Evolutionary conservation across 2,797 vertebrate species (phyloP).

Genomic region (Bucorvus abyssinicus): DNA sequence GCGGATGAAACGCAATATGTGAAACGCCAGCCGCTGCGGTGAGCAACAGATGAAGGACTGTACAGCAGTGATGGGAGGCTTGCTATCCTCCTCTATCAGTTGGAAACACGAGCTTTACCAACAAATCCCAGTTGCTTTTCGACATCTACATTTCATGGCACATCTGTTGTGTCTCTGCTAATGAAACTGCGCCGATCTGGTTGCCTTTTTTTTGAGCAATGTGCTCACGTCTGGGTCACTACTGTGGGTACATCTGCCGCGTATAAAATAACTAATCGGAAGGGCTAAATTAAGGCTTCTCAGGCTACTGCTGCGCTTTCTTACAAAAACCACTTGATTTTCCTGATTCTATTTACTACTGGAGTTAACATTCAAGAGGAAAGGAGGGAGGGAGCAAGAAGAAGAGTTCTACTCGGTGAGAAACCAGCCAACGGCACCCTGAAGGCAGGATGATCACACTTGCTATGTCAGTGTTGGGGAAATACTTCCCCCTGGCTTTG

Average conservation of each 20-base stretch:
- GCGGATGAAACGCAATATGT: not conserved
- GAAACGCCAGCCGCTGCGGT: not conserved
- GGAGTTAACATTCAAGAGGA: not conserved
- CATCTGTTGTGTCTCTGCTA: not conserved
- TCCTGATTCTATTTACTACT: not conserved
- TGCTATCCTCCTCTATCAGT: not conserved
- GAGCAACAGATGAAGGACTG: slow-evolving; percentile 14
- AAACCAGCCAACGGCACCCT: not conserved
- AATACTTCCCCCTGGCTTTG: not conserved
- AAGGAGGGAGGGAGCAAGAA: not conserved
- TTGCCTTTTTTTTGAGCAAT: not conserved
- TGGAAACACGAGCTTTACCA: not conserved
- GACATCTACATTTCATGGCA: slow-evolving; percentile 10
- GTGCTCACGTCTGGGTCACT: not conserved
- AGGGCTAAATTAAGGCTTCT: not conserved
- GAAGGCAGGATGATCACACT: not conserved
- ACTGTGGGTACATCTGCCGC: not conserved
- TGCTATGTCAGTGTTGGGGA: not conserved
- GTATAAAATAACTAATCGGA: not conserved
- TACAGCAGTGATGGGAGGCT: not conserved
- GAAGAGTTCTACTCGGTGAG: not conserved
- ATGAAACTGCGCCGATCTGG: not conserved
- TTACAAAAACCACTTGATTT: not conserved
- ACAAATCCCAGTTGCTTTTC: not conserved
- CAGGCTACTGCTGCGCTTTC: not conserved